Percentiles rank a stretch among this genome's conserved stretches.
Evolutionary conservation across 2,113 vertebrate species (phyloP).

Genomic region (Lagopus leucura): DNA sequence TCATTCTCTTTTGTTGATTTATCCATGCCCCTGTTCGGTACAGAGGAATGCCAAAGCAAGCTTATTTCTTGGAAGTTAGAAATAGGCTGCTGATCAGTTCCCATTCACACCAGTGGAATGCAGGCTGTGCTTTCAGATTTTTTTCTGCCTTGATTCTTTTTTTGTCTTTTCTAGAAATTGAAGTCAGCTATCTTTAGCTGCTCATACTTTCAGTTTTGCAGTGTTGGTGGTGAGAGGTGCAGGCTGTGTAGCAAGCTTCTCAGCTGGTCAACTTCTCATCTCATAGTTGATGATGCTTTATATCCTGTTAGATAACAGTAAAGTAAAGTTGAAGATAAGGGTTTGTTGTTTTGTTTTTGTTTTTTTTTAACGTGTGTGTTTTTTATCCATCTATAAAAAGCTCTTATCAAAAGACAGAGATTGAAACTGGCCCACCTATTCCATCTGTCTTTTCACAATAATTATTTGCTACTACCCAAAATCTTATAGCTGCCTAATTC

Average conservation of each 20-base stretch:
- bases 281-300: background rate
- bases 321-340: background rate
- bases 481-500: background rate
- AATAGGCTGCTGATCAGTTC: background rate
- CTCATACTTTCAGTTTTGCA: background rate
- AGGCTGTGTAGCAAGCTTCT: background rate
- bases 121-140: background rate
- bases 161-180: background rate
- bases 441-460: background rate
- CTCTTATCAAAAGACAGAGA: background rate
- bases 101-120: background rate
- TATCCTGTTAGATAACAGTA: background rate
- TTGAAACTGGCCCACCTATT: background rate
- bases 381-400: background rate
- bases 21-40: background rate
- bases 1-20: background rate
- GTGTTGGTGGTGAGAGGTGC: background rate
- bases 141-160: background rate
- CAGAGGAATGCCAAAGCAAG: background rate
- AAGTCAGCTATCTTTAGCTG: background rate
- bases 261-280: background rate
- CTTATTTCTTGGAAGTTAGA: slow-evolving; percentile 19
- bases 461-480: background rate
- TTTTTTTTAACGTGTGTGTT: background rate
- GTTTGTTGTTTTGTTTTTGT: background rate